Conservation (phyloP, 1,140 invertebrate genomes). For the Oppia nitens region DNA sequence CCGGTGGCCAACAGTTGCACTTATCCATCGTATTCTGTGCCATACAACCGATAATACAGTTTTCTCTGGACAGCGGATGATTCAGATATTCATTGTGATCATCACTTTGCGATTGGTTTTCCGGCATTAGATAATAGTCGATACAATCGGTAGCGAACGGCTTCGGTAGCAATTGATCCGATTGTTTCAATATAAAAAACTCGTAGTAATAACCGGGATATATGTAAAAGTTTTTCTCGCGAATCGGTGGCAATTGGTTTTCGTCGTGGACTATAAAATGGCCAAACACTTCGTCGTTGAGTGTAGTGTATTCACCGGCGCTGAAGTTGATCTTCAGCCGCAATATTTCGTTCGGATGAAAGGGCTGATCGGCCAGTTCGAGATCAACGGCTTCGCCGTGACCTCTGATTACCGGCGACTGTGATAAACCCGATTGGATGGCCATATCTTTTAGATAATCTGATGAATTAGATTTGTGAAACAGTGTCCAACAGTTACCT, state of each 20-base stretch:
- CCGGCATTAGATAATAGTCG: slow-evolving; percentile 5
- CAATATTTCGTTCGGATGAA: slow-evolving; percentile 16
- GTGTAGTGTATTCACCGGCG: slow-evolving; percentile 3
- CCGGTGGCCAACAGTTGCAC: slow-evolving; percentile 18
- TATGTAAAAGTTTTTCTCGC: not conserved
- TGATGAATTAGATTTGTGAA: not conserved
- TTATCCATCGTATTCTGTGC: slow-evolving; percentile 11
- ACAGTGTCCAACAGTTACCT: slow-evolving; percentile 11
- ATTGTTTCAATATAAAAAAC: slow-evolving; percentile 14
- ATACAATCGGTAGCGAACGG: slow-evolving; percentile 20
- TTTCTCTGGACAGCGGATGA: slow-evolving; percentile 4
- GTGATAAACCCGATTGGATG: slow-evolving; percentile 6
- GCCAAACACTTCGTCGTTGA: slow-evolving; percentile 4
- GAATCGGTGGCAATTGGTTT: slow-evolving; percentile 6
- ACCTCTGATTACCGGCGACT: slow-evolving; percentile 8
- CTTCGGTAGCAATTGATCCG: slow-evolving; percentile 13
- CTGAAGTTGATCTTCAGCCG: slow-evolving; percentile 14
- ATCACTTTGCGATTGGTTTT: not conserved
- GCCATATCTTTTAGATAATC: slow-evolving; percentile 5
- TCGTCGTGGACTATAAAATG: slow-evolving; percentile 7
- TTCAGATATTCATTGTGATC: slow-evolving; percentile 12
- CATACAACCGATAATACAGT: slow-evolving; percentile 12
- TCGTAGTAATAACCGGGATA: slow-evolving; percentile 13
- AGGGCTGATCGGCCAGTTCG: slow-evolving; percentile 8
- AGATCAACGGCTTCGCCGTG: slow-evolving; percentile 3